Evolutionary conservation across 1,140 invertebrate species (phyloP), one percentile per base, ranked within the genome.

Genomic region (Adoxophyes honmai): DNA sequence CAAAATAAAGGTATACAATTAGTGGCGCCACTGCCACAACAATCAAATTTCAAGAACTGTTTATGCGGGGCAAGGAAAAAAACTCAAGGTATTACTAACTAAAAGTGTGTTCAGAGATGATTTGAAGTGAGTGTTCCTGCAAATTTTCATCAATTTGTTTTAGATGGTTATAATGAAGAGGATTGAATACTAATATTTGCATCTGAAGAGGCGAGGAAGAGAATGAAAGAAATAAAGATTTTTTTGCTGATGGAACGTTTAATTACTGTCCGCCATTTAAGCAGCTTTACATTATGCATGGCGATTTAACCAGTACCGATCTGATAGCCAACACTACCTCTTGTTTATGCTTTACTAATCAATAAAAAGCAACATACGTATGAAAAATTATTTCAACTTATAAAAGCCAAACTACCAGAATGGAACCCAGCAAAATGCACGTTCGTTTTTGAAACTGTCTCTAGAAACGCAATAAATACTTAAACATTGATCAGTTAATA

Each of bases 281-380:
- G 34, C 34, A 36, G 34, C 34, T 36, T 9, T 36, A 36, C 34
- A 10, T 36, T 36, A 36, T 36, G 9, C 34, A 36, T 10, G 34
- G 34, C 34, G 34, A 36, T 36, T 36, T 39, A 39, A 15, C 13
- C 37, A 39, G 37, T 7, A 39, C 37, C 14, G 37, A 39, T 39
- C 37, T 15, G 14, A 39, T 39, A 39, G 37, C 37, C 14, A 39
- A 15, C 37, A 15, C 13, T 39, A 39, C 34, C 33, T 36, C 34
- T 36, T 3, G 34, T 39, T 1, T 39, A 39, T 39, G 37, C 37
- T 39, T 39, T 39, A 15, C 14, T 39, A 15, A 15, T 1, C 6
- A 39, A 39, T 39, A 39, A 39, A 15, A 39, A 39, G 37, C 37
- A 39, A 39, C 37, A 39, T 39, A 39, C 37, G 9, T 39, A 39